Evolutionary conservation across 2,888 invertebrate species (phyloP).

Genomic region (Pomacea canaliculata): DNA sequence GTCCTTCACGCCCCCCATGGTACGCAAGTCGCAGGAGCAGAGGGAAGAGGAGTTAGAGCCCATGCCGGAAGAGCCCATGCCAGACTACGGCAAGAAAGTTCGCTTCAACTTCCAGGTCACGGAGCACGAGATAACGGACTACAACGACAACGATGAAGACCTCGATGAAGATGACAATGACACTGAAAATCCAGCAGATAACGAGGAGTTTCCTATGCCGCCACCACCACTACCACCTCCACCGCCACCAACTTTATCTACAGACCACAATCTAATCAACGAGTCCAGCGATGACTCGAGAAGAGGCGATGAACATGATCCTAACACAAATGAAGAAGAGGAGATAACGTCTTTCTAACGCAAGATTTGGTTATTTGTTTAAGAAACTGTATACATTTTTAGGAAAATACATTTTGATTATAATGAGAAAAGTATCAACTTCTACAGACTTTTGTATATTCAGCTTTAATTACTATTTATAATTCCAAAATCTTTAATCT

Average conservation of each 20-base stretch:
- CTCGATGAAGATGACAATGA: background rate
- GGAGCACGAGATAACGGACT: conserved; percentile 25
- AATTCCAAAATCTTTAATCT: background rate
- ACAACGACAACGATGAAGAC: background rate
- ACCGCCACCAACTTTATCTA: too few relatives aligned
- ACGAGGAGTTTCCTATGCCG: background rate
- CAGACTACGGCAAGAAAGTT: conserved; percentile 54
- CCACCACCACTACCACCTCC: too few relatives aligned
- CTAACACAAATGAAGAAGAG: background rate
- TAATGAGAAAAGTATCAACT: background rate
- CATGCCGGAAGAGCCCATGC: conserved; percentile 43
- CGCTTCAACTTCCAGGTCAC: conserved; percentile 42
- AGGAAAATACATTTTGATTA: too few relatives aligned
- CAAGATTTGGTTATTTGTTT: too few relatives aligned
- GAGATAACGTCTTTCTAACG: background rate
- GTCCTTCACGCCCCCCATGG: conserved; percentile 5
- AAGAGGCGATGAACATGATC: background rate
- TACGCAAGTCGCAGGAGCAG: background rate
- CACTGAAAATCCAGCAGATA: background rate
- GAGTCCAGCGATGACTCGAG: too few relatives aligned
- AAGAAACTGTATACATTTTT: too few relatives aligned
- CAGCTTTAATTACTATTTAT: background rate
- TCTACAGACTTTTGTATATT: background rate
- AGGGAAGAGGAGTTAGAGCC: conserved; percentile 5
- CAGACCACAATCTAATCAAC: too few relatives aligned